Conservation (phyloP, 1,140 invertebrate genomes). For the Bicyclus anynana region DNA sequence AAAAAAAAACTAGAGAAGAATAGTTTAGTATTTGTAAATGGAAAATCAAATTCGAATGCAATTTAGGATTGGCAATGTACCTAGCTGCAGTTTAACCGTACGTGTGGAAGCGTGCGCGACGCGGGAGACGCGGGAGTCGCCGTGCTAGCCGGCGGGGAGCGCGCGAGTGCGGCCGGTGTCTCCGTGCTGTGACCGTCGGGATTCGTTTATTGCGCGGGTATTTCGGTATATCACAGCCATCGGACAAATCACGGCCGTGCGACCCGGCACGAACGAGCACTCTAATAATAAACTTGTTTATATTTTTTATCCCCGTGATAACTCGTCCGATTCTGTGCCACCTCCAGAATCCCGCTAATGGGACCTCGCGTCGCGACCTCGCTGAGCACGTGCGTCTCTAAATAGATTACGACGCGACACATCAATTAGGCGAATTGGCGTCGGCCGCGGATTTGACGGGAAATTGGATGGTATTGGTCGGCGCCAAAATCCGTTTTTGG, state of each 20-base stretch:
- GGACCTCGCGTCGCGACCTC: conserved; percentile 44
- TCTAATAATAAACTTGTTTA: conserved; percentile 77
- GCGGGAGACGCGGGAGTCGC: conserved; percentile 14
- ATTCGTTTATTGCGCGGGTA: conserved; percentile 68
- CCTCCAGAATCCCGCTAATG: conserved; percentile 20
- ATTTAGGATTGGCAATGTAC: conserved; percentile 6
- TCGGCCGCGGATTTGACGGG: conserved; percentile 39
- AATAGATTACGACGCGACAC: conserved; percentile 54
- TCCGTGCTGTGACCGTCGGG: conserved; percentile 52
- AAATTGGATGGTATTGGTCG: conserved; percentile 32
- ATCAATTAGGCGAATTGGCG: conserved; percentile 33
- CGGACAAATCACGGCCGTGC: conserved; percentile 74
- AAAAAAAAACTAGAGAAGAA: background rate
- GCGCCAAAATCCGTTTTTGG: conserved; percentile 43
- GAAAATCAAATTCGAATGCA: background rate
- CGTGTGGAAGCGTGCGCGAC: no score
- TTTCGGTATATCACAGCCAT: conserved; percentile 74
- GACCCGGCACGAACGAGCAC: conserved; percentile 69
- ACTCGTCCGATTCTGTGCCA: conserved; percentile 51
- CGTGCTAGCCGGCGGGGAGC: conserved; percentile 45
- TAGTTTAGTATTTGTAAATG: background rate
- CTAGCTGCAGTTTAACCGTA: conserved; percentile 18
- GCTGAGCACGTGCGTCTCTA: conserved; percentile 54
- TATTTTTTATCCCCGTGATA: conserved; percentile 69
- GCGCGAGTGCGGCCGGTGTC: conserved; percentile 36